Base-by-base conservation (phyloP, 2,113 vertebrate genomes). In the Hippocampus guttulatus region DNA sequence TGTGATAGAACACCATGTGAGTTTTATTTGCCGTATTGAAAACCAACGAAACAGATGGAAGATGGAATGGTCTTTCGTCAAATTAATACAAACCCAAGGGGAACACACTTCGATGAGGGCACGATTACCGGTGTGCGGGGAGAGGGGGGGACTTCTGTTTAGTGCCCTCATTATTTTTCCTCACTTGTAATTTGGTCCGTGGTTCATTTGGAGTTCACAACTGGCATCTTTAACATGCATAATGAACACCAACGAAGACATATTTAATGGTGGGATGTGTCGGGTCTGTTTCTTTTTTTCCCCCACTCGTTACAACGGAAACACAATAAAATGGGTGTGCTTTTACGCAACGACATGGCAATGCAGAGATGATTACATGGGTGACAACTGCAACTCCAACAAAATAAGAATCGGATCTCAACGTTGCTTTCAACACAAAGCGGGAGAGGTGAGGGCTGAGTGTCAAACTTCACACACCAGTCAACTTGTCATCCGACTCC, bases 21-120 rank as follows among this genome's bases (percentile, higher is more conserved):
- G 63, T 65, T 45, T 45, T 65, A 65, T 65, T 45, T 15, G 21
- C 63, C 40, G 63, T 23, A 65, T 65, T 65, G 63, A 65, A 65
- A 65, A 65, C 40, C 5, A 23, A 2, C 40, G 8, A 65, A 65
- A 65, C 63, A 65, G 63, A 65, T 65, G 63, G 63, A 64, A 64
- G 63, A 64, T 16, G 38, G 62, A 41, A 64, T 64, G 40, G 62
- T 40, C 38, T 64, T 64, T 64, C 38, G 38, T 64, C 62, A 64
- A 64, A 64, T 64, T 65, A 65, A 27, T 25, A 33, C 64, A 65
- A 65, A 65, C 40, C 63, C 41, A 25, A 65, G 40, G 63, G 63
- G 41, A 65, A 65, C n/a, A 21, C 60, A 47, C 40, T 9, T 38
- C 16, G 7, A 65, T 47, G 23, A 25, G 64, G 43, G 43, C 43